A percentile compares a stretch with the other conserved stretches of the same genome.
phyloP scores from a whole-genome alignment of 2,888 invertebrate genomes.

The Zygothrica quintamaculata region DNA sequence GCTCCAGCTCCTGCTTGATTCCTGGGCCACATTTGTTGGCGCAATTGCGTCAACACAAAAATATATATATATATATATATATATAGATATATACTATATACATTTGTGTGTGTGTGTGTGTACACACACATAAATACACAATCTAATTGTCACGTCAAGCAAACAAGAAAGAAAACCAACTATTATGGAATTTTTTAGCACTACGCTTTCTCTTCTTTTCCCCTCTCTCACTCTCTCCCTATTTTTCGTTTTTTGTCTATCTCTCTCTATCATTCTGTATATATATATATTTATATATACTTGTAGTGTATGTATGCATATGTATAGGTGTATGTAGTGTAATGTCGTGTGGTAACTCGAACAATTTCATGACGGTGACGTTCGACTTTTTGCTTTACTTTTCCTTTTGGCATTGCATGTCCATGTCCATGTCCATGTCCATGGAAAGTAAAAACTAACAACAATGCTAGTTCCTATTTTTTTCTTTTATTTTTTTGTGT shows the following conservation, averaged over 20 bases:
- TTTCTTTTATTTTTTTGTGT: no score
- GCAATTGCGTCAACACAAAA: conserved; percentile 74
- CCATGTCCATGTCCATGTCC: conserved; percentile 64
- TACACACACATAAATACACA: conserved; percentile 37
- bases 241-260: no score
- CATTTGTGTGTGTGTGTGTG: conserved; percentile 4
- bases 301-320: conserved; percentile 14
- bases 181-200: conserved; percentile 75
- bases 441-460: conserved; percentile 72
- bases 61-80: conserved; percentile 17
- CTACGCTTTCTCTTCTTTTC: conserved; percentile 22
- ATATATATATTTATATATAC: no score
- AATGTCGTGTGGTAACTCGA: conserved; percentile 35
- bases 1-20: conserved; percentile 37
- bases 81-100: conserved; percentile 8
- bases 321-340: conserved; percentile 12
- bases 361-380: conserved; percentile 68
- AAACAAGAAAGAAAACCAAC: conserved; percentile 62
- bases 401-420: conserved; percentile 73
- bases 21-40: conserved; percentile 56
- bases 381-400: conserved; percentile 68
- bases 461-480: conserved; percentile 44
- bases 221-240: background rate
- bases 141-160: conserved; percentile 79
- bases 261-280: no score